These are phyloP conservation scores for Doris montereyensis DNA, from an alignment of 2,888 invertebrate species.

Conservation along the genomic window DNA sequence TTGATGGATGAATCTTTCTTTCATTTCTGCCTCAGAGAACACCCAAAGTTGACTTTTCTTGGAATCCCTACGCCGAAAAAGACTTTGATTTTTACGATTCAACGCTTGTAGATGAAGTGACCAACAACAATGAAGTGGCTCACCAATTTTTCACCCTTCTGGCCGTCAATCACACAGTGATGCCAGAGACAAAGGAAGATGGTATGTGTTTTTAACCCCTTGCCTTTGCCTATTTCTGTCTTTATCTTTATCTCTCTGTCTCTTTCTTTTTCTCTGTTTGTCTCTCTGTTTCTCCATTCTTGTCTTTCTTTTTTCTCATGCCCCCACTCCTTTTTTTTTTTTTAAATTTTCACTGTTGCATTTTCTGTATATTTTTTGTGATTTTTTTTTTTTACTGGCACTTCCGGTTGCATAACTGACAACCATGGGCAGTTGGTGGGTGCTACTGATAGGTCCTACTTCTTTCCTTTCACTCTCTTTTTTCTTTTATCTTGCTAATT, in stretches of 20 bases:
- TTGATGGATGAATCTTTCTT: no score
- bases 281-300: no score
- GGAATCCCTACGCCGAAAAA: constrained; percentile 91
- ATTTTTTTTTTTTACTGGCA: neutral
- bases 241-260: no score
- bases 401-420: no score
- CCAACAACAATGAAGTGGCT: constrained; percentile 81
- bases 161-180: constrained; percentile 98
- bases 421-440: no score
- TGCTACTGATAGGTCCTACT: no score
- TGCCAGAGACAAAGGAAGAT: constrained; percentile 93
- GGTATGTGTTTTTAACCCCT: constrained; percentile 36
- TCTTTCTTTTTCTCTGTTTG: no score
- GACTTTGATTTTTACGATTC: constrained; percentile 96
- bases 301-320: neutral
- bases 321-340: neutral
- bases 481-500: no score
- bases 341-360: no score
- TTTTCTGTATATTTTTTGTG: no score
- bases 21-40: constrained; percentile 77
- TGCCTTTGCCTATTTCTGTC: neutral
- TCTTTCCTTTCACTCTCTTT: no score
- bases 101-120: constrained; percentile 86
- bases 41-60: constrained; percentile 92
- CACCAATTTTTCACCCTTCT: constrained; percentile 92